These are phyloP conservation scores for Oithona nana DNA, from an alignment of 2,888 invertebrate genomes.

Conservation along the genomic window DNA sequence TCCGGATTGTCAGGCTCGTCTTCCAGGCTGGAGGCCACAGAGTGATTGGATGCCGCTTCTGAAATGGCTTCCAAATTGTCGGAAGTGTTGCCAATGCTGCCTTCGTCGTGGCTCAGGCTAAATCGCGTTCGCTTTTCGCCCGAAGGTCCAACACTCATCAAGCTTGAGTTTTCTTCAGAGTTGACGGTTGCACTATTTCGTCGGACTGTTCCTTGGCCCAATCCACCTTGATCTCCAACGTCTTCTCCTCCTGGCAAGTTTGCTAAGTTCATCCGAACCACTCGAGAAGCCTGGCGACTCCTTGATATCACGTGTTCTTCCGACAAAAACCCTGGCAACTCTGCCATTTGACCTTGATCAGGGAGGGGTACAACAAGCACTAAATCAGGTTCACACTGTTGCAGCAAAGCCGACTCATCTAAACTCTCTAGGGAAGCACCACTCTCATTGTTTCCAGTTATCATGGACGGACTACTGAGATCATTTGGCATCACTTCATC, in stretches of 20 bases:
- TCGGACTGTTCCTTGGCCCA: neutral
- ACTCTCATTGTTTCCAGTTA: neutral
- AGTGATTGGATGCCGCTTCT: conserved; percentile 86
- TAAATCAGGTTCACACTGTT: conserved; percentile 18
- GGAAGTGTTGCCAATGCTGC: conserved; percentile 72
- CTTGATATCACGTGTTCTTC: conserved; percentile 40
- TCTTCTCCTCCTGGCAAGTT: conserved; percentile 6
- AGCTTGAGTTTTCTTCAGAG: neutral
- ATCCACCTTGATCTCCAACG: conserved; percentile 8
- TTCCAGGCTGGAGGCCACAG: conserved; percentile 67
- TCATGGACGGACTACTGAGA: neutral
- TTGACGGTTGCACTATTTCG: conserved; percentile 1
- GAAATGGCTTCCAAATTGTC: conserved; percentile 87
- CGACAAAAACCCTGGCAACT: conserved; percentile 44
- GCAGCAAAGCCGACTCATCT: neutral
- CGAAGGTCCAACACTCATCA: conserved; percentile 19
- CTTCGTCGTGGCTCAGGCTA: conserved; percentile 73
- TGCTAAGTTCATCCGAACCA: conserved; percentile 2
- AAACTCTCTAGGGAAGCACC: neutral
- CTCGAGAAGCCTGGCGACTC: conserved; percentile 3
- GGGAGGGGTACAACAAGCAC: conserved; percentile 50
- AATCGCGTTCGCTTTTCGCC: conserved; percentile 40
- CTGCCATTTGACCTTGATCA: conserved; percentile 33
- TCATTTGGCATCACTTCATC: neutral
- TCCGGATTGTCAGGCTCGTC: conserved; percentile 48